phyloP scores from a whole-genome alignment of 2,797 vertebrate genomes.

The Thalassophryne amazonica region DNA sequence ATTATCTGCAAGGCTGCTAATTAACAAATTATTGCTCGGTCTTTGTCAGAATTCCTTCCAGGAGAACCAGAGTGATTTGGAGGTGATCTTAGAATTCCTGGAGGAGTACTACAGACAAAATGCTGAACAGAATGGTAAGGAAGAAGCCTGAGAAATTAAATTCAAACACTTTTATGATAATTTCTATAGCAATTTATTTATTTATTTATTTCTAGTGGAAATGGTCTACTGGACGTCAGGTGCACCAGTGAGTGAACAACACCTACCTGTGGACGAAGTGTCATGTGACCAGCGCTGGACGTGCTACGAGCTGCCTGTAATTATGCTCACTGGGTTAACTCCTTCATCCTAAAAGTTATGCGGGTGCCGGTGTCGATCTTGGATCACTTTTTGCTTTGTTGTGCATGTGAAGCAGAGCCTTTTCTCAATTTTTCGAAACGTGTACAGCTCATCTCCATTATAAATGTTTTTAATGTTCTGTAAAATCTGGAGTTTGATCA shows the following conservation, averaged over 20 bases:
- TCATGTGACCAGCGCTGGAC: slow-evolving; percentile 29
- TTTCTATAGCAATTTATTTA: neutral
- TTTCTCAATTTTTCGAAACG: too few relatives aligned
- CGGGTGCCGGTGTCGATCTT: too few relatives aligned
- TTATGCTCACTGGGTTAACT: too few relatives aligned
- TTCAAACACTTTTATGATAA: neutral
- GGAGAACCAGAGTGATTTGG: slow-evolving; percentile 75
- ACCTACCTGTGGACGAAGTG: slow-evolving; percentile 2
- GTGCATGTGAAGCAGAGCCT: too few relatives aligned
- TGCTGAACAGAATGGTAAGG: slow-evolving; percentile 44
- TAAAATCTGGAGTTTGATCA: too few relatives aligned
- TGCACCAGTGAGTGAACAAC: slow-evolving; percentile 5
- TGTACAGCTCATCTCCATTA: too few relatives aligned
- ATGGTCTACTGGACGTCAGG: slow-evolving; percentile 23
- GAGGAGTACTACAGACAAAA: slow-evolving; percentile 79
- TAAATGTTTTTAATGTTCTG: too few relatives aligned
- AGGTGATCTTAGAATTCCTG: slow-evolving; percentile 81
- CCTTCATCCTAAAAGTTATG: too few relatives aligned
- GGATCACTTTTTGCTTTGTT: too few relatives aligned
- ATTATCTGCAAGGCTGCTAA: neutral
- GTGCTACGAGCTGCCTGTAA: slow-evolving; percentile 45
- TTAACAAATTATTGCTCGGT: neutral
- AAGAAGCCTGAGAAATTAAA: neutral
- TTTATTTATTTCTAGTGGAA: slow-evolving; percentile 17
- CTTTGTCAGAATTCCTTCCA: slow-evolving; percentile 50